Evolutionary conservation across 53 echinoderm and acorn worm genomes (phyloP).

Genomic region (Astropecten irregularis): DNA sequence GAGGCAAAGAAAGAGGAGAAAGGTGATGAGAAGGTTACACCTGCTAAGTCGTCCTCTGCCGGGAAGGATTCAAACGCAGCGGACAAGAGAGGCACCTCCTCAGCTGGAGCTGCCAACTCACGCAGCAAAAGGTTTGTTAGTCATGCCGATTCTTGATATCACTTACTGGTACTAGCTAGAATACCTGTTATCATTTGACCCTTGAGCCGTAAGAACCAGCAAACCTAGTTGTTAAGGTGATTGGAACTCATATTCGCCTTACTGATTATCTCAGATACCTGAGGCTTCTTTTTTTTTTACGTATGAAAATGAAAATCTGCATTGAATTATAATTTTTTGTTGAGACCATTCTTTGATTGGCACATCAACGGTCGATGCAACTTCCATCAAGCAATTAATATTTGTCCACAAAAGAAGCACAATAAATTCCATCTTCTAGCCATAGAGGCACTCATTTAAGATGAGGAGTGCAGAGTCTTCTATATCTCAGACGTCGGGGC

Average conservation of each 20-base stretch:
- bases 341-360: background rate
- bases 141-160: constrained; percentile 54
- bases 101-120: constrained; percentile 50
- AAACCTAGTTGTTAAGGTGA: background rate
- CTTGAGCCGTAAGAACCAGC: constrained; percentile 4
- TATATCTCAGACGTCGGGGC: too few relatives aligned
- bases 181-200: too few relatives aligned
- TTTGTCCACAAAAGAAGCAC: too few relatives aligned
- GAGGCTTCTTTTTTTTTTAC: too few relatives aligned
- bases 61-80: constrained; percentile 53
- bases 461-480: constrained; percentile 20
- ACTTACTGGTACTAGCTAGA: constrained; percentile 48
- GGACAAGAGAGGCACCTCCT: constrained; percentile 64
- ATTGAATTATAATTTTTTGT: background rate
- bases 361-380: background rate
- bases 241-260: too few relatives aligned
- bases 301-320: too few relatives aligned
- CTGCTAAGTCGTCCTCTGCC: constrained; percentile 53
- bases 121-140: constrained; percentile 93
- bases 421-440: too few relatives aligned
- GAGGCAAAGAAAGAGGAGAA: constrained; percentile 62
- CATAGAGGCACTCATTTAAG: too few relatives aligned
- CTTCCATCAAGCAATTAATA: background rate
- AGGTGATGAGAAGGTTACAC: constrained; percentile 57
- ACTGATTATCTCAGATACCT: too few relatives aligned